phyloP scores from a whole-genome alignment of 2,797 vertebrate species.

The Octomys mimax region DNA sequence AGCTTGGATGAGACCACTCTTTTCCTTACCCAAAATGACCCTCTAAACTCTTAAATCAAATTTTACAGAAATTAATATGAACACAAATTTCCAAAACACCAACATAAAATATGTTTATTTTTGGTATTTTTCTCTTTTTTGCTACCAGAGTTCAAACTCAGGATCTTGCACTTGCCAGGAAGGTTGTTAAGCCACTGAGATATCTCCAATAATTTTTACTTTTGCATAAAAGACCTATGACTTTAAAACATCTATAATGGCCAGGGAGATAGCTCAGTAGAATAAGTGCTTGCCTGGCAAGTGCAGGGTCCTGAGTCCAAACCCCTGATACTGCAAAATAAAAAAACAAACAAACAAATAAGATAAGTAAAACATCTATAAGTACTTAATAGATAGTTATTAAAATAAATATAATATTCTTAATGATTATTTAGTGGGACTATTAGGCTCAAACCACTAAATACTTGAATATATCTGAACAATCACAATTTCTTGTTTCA shows the following conservation, averaged over 20 bases:
- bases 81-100: slow-evolving; percentile 36
- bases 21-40: slow-evolving; percentile 1
- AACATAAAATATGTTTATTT: background rate
- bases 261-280: too few relatives aligned
- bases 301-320: too few relatives aligned
- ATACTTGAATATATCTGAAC: slow-evolving; percentile 44
- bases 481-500: slow-evolving; percentile 30
- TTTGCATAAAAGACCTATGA: slow-evolving; percentile 22
- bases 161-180: too few relatives aligned
- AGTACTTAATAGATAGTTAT: background rate
- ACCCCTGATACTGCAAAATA: too few relatives aligned
- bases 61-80: slow-evolving; percentile 11
- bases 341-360: too few relatives aligned
- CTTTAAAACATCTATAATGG: background rate
- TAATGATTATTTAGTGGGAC: background rate
- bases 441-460: background rate
- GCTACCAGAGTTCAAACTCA: too few relatives aligned
- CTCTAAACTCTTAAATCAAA: slow-evolving; percentile 11
- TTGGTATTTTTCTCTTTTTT: too few relatives aligned
- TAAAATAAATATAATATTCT: slow-evolving; percentile 40
- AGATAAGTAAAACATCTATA: background rate
- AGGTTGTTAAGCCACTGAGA: too few relatives aligned
- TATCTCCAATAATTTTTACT: background rate
- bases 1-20: background rate
- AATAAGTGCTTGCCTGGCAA: too few relatives aligned